Conservation (phyloP, 2,888 invertebrate genomes). For the Bellardia pandia region DNA sequence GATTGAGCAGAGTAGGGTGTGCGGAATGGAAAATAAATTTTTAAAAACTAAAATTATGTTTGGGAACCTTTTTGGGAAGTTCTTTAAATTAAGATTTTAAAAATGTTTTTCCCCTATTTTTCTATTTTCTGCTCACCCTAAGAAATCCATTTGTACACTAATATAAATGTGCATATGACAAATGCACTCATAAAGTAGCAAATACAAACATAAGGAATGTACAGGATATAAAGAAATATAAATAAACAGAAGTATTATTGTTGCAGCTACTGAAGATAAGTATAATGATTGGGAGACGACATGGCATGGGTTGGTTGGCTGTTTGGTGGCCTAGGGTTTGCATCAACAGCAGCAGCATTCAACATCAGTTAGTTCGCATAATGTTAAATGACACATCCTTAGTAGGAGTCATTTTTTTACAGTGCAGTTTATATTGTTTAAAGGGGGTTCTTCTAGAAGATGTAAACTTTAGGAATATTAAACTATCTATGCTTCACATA, state of each 20-base stretch:
- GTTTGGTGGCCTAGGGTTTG: neutral
- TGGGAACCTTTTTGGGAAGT: neutral
- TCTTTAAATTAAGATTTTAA: neutral
- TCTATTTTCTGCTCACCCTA: conserved; percentile 11
- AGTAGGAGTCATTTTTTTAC: conserved; percentile 38
- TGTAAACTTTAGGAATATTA: neutral
- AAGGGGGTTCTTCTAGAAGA: neutral
- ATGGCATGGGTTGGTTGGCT: conserved; percentile 5
- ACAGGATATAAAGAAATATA: conserved; percentile 8
- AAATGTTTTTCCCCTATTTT: no score
- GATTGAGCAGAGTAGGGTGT: neutral
- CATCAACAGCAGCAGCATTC: conserved; percentile 1
- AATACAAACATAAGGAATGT: conserved; percentile 42
- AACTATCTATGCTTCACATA: no score
- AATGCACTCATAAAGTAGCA: conserved; percentile 59
- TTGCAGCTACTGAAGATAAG: conserved; percentile 52
- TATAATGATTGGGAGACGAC: conserved; percentile 45
- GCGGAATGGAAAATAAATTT: neutral
- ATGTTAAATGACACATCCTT: conserved; percentile 54
- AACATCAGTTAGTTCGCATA: conserved; percentile 37
- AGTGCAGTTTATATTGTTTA: neutral
- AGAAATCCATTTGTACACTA: conserved; percentile 16
- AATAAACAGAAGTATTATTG: conserved; percentile 15
- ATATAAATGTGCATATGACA: conserved; percentile 57
- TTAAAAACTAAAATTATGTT: neutral